Percentiles rank a stretch among this genome's conserved stretches.
Conservation (phyloP, 2,888 invertebrate genomes). For the Helleia helle region DNA sequence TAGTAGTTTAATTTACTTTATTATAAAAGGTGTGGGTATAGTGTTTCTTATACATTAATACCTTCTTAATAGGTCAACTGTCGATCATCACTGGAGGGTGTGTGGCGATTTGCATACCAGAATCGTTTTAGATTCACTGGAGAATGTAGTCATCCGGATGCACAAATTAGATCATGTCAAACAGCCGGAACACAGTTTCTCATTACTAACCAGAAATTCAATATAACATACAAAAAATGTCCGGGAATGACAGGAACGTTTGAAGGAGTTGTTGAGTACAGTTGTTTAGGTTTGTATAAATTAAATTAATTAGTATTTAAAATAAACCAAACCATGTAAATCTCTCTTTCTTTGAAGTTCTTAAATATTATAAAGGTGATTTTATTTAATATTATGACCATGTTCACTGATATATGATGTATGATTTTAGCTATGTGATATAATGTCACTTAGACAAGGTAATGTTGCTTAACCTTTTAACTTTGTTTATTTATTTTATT, state of each 20-base stretch:
- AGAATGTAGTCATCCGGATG: conserved; percentile 91
- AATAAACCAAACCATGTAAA: too few species aligned
- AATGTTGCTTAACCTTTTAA: too few species aligned
- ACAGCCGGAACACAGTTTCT: conserved; percentile 96
- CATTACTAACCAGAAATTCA: conserved; percentile 97
- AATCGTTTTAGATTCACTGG: conserved; percentile 93
- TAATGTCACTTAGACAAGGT: too few species aligned
- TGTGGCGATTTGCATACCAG: conserved; percentile 96
- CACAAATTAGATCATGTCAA: conserved; percentile 94
- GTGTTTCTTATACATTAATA: conserved; percentile 9
- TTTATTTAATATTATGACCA: too few species aligned
- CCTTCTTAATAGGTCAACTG: conserved; percentile 81
- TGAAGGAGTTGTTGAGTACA: conserved; percentile 93
- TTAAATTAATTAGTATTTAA: too few species aligned
- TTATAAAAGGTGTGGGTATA: conserved; percentile 4
- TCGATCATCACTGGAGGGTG: conserved; percentile 92
- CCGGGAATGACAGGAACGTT: conserved; percentile 92
- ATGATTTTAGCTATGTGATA: too few species aligned
- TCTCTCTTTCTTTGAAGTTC: too few species aligned
- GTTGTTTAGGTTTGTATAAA: conserved; percentile 79
- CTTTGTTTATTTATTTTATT: too few species aligned
- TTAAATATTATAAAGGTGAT: too few species aligned
- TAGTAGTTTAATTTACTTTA: not conserved
- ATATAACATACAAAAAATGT: conserved; percentile 94
- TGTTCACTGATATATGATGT: too few species aligned